Evolutionary conservation across 1,140 invertebrate genomes (phyloP), one percentile per base, ranked within the genome.

Genomic region (Drosophila sucinea): DNA sequence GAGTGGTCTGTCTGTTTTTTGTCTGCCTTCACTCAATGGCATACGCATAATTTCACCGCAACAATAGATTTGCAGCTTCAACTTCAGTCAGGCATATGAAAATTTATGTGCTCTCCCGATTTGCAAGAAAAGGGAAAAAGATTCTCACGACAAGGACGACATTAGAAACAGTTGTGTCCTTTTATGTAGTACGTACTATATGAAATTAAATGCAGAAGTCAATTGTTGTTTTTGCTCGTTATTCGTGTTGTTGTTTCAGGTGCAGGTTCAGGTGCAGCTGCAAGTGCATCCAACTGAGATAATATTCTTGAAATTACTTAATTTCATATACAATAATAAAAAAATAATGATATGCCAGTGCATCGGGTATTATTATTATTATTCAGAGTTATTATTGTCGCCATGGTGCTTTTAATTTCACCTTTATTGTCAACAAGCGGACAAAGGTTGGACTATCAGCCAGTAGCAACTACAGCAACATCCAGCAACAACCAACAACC

Each of bases 41-140:
- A 54, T 47, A 77, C 67, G 73, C 73, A 66, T 70, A 77, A 77
- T 71, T 77, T 77, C 70, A 60, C 74, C 64, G 60, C 67, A 67
- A 77, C 75, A 77, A 77, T 70, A 62, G 75, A 70, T 70, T 77
- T 70, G 70, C 67, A 60, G 74, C 47, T 56, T 6, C 65, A 76
- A 65, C 73, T 77, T 55, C 41, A 70, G 44, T 76, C 44, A 44
- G 71, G 67, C 57, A 71, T 67, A 77, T 77, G 55, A 77, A 77
- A 44, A 77, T 76, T 74, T 68, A 66, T 63, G 73, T 40, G 51
- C 23, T 30, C 56, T 41, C 10, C 35, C 3, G 2, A 2, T 25
- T 47, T 23, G 54, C 40, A 44, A 10, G 7, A 40, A 6, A 32
- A 32, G 25, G 33, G 58, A 33, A 70, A 77, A 77, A 60, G 77